Conservation (phyloP, 2,797 vertebrate species). For the Artibeus jamaicensis region DNA sequence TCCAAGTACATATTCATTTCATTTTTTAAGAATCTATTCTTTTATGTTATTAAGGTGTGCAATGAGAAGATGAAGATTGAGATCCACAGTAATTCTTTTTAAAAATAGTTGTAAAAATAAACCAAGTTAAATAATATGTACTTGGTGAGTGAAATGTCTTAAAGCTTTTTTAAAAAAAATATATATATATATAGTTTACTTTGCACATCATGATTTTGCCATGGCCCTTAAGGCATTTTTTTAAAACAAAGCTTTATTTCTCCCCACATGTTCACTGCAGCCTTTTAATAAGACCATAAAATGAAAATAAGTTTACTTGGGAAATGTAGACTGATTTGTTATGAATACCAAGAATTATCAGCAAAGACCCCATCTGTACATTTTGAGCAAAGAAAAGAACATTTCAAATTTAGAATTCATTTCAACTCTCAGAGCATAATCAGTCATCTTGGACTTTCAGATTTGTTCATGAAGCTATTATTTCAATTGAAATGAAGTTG, state of each 20-base stretch:
- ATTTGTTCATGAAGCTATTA: constrained; percentile 50
- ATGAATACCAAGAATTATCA: neutral
- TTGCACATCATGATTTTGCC: neutral
- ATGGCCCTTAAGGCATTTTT: constrained; percentile 6
- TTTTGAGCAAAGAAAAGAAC: constrained; percentile 21
- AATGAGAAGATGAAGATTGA: constrained; percentile 15
- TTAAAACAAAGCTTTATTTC: neutral
- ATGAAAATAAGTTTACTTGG: constrained; percentile 13
- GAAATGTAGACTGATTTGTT: neutral
- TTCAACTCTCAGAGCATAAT: neutral
- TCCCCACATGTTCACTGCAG: neutral
- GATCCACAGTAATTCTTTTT: neutral
- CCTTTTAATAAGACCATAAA: neutral
- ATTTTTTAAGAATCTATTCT: neutral
- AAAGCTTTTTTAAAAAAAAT: neutral
- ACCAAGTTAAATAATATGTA: neutral
- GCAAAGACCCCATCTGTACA: neutral
- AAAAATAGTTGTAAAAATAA: neutral
- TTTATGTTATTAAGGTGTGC: neutral
- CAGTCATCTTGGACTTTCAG: constrained; percentile 25
- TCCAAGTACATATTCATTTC: neutral
- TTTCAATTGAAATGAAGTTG: constrained; percentile 56
- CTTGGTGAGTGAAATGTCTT: neutral
- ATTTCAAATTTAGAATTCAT: neutral
- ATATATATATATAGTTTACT: neutral